Evolutionary conservation across 2,888 invertebrate species (phyloP).

Genomic region (Asteroscopus sphinx): DNA sequence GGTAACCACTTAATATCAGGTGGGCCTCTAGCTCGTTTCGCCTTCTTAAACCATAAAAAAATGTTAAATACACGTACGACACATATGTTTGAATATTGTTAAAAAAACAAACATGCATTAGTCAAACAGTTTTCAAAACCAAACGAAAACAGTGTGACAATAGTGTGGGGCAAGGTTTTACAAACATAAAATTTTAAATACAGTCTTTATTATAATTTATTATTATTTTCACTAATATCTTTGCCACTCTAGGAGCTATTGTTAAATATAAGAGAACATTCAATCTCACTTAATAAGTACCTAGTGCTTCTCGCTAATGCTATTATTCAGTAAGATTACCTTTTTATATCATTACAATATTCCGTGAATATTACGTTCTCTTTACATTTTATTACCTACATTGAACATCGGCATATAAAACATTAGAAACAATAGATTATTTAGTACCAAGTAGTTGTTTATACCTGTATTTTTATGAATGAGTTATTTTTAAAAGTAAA

Average conservation of each 20-base stretch:
- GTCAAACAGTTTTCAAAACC: too few species aligned
- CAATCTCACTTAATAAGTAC: neutral
- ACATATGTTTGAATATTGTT: too few species aligned
- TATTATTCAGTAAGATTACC: slow-evolving; percentile 14
- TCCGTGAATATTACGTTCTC: slow-evolving; percentile 13
- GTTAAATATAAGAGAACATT: neutral
- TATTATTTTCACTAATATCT: neutral
- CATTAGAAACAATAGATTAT: neutral
- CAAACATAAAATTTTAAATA: too few species aligned
- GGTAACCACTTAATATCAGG: too few species aligned
- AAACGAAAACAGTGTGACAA: too few species aligned
- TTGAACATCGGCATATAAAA: slow-evolving; percentile 3
- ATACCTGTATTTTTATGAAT: neutral
- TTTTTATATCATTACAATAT: slow-evolving; percentile 8
- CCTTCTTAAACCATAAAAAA: too few species aligned
- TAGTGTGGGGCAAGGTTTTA: too few species aligned
- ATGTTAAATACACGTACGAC: too few species aligned
- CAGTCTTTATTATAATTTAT: neutral
- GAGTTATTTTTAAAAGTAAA: neutral
- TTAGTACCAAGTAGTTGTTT: neutral
- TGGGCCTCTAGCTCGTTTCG: too few species aligned
- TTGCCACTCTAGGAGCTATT: neutral
- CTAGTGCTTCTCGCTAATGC: slow-evolving; percentile 1
- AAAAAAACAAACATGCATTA: too few species aligned
- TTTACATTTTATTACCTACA: slow-evolving; percentile 11